Evolutionary conservation across 2,888 invertebrate genomes (phyloP), one percentile per base, ranked within the genome.

Genomic region (Eremobia ochroleuca): DNA sequence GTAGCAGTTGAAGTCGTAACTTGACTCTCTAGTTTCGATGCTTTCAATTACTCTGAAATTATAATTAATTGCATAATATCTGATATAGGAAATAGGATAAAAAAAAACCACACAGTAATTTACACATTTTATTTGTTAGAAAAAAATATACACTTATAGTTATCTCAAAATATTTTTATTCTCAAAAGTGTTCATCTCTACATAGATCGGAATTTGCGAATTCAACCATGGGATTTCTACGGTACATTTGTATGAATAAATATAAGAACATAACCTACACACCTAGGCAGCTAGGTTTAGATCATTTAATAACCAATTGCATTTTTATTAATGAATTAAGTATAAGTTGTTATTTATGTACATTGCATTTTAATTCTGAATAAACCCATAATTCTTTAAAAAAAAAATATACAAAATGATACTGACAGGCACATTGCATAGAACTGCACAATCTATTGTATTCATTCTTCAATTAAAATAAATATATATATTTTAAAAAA

Each of bases 131-230:
- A 92, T 94, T 94, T 93, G 85, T 93, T 92, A 92, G 85, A 94
- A 93, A 94, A 94, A 94, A 94, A 94, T 93, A 94, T 94, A 94
- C 92, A 94, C 92, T 93, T 93, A 93, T 72, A 92, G 88, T 92
- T 92, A 92, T 93, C 90, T 92, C 92, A 93, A 94, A 94, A 94
- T 94, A 94, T 92, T 91, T 91, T 92, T 86, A 87, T 89, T 87
- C 88, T 91, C 85, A 13, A 83, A 85, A 88, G 87, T 90, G 89
- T 90, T 83, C 88, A 91, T 90, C 85, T 89, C 81, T 90, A 93
- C 91, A 92, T 92, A 94, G 92, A 93, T 94, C 93, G 85, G 92
- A 93, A 94, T 92, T 92, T 92, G 92, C 85, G 89, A 90, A 83
- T 85, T 87, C 77, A 83, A 79, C 78, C 82, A 81, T 74, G 59